These are phyloP conservation scores for Dendrolimus houi DNA, from an alignment of 2,888 invertebrate species.

Conservation along the genomic window DNA sequence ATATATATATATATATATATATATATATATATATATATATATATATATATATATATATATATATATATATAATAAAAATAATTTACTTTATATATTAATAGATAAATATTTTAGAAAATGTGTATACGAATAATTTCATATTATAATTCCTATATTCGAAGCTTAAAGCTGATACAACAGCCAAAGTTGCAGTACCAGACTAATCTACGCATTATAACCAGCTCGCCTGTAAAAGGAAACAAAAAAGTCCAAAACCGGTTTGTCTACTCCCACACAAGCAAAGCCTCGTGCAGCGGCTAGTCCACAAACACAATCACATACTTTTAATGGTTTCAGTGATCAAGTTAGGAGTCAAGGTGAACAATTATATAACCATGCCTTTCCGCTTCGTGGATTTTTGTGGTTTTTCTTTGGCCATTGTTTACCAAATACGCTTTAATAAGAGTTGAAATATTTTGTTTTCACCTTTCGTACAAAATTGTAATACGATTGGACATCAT, in stretches of 20 bases:
- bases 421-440: background rate
- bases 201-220: no score
- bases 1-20: no score
- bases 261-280: background rate
- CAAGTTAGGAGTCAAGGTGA: conserved; percentile 22
- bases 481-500: background rate
- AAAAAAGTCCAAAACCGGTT: background rate
- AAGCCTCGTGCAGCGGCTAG: background rate
- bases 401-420: background rate
- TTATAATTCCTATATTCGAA: no score
- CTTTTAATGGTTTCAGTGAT: conserved; percentile 10
- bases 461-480: background rate
- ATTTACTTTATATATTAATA: no score
- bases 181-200: no score
- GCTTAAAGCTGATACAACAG: no score
- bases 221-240: background rate
- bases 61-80: no score
- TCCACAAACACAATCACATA: conserved; percentile 1
- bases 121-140: no score
- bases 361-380: conserved; percentile 16
- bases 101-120: no score
- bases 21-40: no score
- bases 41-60: no score
- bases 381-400: conserved; percentile 6
- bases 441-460: background rate